phyloP scores from a whole-genome alignment of 2,797 vertebrate genomes.

The Poeciliopsis gracilis region DNA sequence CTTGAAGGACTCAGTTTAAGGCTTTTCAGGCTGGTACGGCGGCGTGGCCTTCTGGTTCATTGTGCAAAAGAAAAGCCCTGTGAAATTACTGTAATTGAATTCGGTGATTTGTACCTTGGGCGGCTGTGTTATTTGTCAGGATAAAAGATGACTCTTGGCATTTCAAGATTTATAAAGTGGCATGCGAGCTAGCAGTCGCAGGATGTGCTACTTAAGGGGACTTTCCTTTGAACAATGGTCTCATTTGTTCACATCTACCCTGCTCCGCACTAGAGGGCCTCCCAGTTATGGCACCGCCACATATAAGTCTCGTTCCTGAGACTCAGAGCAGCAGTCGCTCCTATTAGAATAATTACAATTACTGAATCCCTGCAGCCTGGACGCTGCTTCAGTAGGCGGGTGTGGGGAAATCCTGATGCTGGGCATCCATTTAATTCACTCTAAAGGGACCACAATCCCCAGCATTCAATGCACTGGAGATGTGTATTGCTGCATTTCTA shows the following conservation, averaged over 20 bases:
- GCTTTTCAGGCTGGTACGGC: background rate
- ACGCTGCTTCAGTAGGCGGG: slow-evolving; percentile 1
- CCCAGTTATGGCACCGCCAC: slow-evolving; percentile 14
- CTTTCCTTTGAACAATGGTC: slow-evolving; percentile 10
- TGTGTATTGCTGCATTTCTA: no score
- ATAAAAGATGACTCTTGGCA: background rate
- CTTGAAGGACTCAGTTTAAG: slow-evolving; percentile 2
- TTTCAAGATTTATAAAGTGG: slow-evolving; percentile 10
- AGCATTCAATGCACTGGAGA: no score
- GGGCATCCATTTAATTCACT: no score
- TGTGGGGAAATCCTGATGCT: background rate
- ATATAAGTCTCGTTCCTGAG: slow-evolving; percentile 14
- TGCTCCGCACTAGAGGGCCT: slow-evolving; percentile 1
- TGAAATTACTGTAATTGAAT: background rate
- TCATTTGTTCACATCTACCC: slow-evolving; percentile 19
- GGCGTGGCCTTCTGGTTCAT: background rate
- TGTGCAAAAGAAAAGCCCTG: background rate
- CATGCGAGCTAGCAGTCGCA: background rate
- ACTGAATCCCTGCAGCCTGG: background rate
- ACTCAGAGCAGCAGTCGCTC: slow-evolving; percentile 5
- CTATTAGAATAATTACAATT: background rate
- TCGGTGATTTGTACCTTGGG: slow-evolving; percentile 5
- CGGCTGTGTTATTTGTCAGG: slow-evolving; percentile 4
- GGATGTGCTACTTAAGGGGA: slow-evolving; percentile 16
- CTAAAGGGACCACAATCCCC: no score